Conservation (phyloP, 2,113 vertebrate genomes). For the Erythrolamprus reginae region DNA sequence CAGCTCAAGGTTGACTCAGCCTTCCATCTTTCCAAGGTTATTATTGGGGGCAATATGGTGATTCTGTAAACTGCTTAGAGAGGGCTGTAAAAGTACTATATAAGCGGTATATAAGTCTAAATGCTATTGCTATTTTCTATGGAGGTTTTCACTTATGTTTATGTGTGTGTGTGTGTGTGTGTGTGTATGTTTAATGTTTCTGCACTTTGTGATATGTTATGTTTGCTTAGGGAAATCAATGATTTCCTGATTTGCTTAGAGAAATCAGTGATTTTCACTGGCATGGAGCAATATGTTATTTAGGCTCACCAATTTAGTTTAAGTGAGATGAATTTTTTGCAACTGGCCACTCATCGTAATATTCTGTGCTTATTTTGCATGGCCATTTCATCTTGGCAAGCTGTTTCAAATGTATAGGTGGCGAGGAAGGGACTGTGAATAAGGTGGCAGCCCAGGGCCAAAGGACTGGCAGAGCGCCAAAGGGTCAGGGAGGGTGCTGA, state of each 20-base stretch:
- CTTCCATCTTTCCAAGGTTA: no score
- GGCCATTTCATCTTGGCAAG: neutral
- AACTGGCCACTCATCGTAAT: neutral
- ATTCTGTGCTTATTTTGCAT: neutral
- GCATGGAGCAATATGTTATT: neutral
- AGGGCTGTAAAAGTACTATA: no score
- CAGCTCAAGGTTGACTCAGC: no score
- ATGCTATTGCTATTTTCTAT: no score
- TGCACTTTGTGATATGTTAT: neutral
- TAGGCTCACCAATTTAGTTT: neutral
- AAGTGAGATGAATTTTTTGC: neutral
- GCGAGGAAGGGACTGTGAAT: no score
- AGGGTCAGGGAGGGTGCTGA: no score
- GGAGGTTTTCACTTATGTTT: neutral
- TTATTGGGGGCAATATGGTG: no score
- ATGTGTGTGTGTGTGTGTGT: neutral
- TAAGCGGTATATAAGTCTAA: no score
- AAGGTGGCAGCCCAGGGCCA: no score
- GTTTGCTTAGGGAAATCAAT: neutral
- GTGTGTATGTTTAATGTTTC: neutral
- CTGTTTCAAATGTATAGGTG: neutral
- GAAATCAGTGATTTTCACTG: neutral
- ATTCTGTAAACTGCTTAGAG: no score
- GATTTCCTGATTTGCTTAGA: no score
- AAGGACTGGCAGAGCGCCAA: no score